Base-by-base conservation (phyloP, 2,113 vertebrate genomes). In the Petrocephalus zakoni region DNA sequence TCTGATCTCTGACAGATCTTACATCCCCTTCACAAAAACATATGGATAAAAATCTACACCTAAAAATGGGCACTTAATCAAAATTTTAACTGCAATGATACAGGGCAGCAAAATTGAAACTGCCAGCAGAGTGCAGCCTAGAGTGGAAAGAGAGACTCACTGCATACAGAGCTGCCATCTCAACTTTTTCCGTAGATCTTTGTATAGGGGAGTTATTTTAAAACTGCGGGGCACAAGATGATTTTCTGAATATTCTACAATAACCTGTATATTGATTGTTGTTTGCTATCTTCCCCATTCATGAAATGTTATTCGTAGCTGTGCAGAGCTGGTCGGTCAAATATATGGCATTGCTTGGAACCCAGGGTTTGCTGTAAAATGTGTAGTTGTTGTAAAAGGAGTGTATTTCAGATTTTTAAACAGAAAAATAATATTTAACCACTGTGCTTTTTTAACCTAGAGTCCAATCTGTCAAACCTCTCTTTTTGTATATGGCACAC, bases 401-500 rank as follows among this genome's bases (percentile, higher is more conserved):
- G n/a, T n/a, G n/a, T n/a, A n/a, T n/a, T n/a, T n/a, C n/a, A n/a
- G n/a, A n/a, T n/a, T n/a, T n/a, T n/a, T n/a, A n/a, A n/a, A n/a
- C n/a, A n/a, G n/a, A n/a, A n/a, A n/a, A n/a, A n/a, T n/a, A n/a
- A n/a, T n/a, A n/a, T n/a, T n/a, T n/a, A n/a, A n/a, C n/a, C n/a
- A n/a, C n/a, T n/a, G n/a, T n/a, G n/a, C n/a, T n/a, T n/a, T n/a
- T n/a, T n/a, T n/a, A n/a, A n/a, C n/a, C n/a, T n/a, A n/a, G n/a
- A n/a, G 49, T 85, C 47, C 88, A 85, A 19, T 52, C 37, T 85
- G 88, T 64, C 56, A 10, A 72, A 46, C 72, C 87, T 88, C 68
- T 88, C 87, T 37, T 81, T 52, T 25, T 88, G 72, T 81, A 88
- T 82, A 88, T 88, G 46, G 87, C 78, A 88, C 72, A 81, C 78